Evolutionary conservation across 1,140 invertebrate species (phyloP), one percentile per base, ranked within the genome.

Genomic region (Schmidtea mediterranea): DNA sequence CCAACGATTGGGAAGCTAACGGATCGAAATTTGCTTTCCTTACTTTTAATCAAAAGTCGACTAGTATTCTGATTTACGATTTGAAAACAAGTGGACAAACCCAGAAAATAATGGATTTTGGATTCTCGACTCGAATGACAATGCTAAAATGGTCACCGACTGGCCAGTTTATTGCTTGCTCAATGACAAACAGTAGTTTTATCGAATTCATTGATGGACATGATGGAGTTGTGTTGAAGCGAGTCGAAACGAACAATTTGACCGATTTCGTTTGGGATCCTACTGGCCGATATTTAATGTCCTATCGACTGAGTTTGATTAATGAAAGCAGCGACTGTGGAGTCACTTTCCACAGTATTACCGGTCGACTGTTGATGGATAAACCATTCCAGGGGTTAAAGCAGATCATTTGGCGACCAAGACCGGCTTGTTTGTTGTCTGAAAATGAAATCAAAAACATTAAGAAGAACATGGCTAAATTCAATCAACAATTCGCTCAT

Each of bases 191-290:
- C 60, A 80, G 79, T 63, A 82, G 84, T 16, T 78, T 78, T 26
- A 65, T 94, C 51, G 86, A 94, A 63, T 94, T 94, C 62, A 75
- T 92, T 18, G 87, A 94, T 59, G 89, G 86, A 0, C 76, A 78
- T 54, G 83, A 90, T 61, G 86, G 90, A 61, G 79, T 83, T 1
- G 75, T 87, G 2, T 92, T 89, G 80, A 79, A 81, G 55, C 75
- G 76, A 1, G 77, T 77, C 0, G 87, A 92, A 62, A 87, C 94
- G 68, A 92, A 83, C 65, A 71, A 82, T 72, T 78, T 79, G 55
- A 87, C 82, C 0, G 84, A 92, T 58, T 79, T 92, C 2, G 87
- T 94, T 64, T 98, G 92, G 92, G 92, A 98, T 69, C 89, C 90
- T 5, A 97, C 89, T 23, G 90, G 90, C 15, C 73, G 90, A 58